Evolutionary conservation across 2,113 vertebrate genomes (phyloP).

Genomic region (Todiramphus saurophagus): DNA sequence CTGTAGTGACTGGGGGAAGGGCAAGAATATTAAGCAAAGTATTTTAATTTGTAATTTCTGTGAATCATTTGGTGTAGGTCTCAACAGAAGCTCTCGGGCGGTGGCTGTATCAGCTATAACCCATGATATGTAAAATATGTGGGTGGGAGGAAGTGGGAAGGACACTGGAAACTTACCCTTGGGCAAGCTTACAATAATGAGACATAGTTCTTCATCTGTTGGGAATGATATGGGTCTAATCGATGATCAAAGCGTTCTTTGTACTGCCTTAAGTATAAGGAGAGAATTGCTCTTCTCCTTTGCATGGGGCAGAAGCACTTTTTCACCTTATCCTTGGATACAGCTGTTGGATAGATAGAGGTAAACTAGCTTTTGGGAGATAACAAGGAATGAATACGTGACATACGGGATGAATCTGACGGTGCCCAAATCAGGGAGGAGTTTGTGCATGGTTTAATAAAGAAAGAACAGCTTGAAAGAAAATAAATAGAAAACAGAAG

Average conservation of each 20-base stretch:
- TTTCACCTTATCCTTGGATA: background rate
- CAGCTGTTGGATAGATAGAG: background rate
- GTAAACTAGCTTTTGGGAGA: background rate
- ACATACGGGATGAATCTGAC: background rate
- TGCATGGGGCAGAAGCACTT: background rate
- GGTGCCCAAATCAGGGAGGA: background rate
- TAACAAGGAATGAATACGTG: background rate
- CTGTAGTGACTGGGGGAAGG: conserved; percentile 2
- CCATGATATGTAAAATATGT: conserved; percentile 20
- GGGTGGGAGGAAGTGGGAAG: conserved; percentile 39
- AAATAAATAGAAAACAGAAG: background rate
- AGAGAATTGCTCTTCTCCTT: background rate
- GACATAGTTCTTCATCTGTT: conserved; percentile 47
- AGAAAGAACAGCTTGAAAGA: background rate
- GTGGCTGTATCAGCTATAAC: conserved; percentile 16
- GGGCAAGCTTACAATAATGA: conserved; percentile 38
- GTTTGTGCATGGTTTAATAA: background rate
- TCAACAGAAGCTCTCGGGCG: conserved; percentile 12
- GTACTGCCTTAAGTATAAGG: conserved; percentile 2
- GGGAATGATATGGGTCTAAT: conserved; percentile 47
- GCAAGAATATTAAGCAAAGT: background rate
- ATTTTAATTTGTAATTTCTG: conserved; percentile 40
- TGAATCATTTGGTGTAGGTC: conserved; percentile 30
- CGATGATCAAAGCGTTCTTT: conserved; percentile 35
- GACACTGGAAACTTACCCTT: conserved; percentile 46